Evolutionary conservation across 2,113 vertebrate genomes (phyloP).

Genomic region (Isichthys henryi): DNA sequence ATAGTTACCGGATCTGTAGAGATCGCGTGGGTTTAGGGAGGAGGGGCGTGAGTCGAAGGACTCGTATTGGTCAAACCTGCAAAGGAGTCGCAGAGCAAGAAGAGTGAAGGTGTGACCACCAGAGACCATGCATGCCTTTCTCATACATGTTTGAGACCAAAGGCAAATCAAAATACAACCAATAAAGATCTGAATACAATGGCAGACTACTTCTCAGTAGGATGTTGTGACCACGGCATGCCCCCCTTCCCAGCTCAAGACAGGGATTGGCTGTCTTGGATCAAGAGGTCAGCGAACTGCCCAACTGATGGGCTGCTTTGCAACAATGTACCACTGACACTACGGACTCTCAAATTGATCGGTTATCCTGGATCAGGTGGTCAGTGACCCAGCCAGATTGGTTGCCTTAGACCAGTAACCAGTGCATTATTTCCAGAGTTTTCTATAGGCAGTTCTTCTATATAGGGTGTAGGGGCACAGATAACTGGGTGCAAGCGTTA

Average conservation of each 20-base stretch:
- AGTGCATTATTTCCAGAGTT: neutral
- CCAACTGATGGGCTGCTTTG: neutral
- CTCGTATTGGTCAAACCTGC: slow-evolving; percentile 86
- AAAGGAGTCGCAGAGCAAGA: slow-evolving; percentile 60
- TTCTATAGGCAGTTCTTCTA: neutral
- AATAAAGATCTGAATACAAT: slow-evolving; percentile 30
- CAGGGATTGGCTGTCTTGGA: slow-evolving; percentile 3
- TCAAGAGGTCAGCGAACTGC: neutral
- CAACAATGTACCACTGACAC: slow-evolving; percentile 19
- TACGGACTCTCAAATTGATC: slow-evolving; percentile 14
- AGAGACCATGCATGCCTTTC: slow-evolving; percentile 33
- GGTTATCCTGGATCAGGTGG: slow-evolving; percentile 2
- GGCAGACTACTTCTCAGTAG: slow-evolving; percentile 9
- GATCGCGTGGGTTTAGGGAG: slow-evolving; percentile 71
- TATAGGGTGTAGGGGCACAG: neutral
- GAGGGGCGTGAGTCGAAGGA: slow-evolving; percentile 78
- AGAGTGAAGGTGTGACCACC: slow-evolving; percentile 58
- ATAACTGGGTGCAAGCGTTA: neutral
- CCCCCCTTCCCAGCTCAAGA: slow-evolving; percentile 18
- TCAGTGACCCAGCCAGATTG: neutral
- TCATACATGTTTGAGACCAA: slow-evolving; percentile 1
- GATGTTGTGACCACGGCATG: slow-evolving; percentile 20
- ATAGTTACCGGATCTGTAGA: slow-evolving; percentile 77
- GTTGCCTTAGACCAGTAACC: neutral
- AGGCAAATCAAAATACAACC: slow-evolving; percentile 18